Percentiles rank a stretch among this genome's conserved stretches.
Conservation (phyloP, 2,888 invertebrate species). For the Choreutis nemorana region DNA sequence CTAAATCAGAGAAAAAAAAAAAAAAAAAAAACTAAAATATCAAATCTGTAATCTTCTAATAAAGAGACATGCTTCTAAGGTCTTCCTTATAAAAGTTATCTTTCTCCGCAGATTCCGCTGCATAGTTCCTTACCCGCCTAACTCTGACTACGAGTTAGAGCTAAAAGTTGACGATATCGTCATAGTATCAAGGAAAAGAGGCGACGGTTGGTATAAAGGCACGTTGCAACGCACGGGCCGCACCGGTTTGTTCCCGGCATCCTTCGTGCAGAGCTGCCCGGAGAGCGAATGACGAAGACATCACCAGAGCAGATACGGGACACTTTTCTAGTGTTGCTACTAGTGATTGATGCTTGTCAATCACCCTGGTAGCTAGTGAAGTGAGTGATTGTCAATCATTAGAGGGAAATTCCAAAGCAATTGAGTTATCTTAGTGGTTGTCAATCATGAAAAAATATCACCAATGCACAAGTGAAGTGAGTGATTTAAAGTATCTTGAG, state of each 20-base stretch:
- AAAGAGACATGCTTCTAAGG: no score
- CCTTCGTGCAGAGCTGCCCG: constrained; percentile 80
- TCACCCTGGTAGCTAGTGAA: constrained; percentile 5
- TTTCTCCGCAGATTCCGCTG: constrained; percentile 77
- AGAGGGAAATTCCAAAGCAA: constrained; percentile 3
- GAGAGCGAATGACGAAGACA: constrained; percentile 32
- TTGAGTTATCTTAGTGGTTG: constrained; percentile 1
- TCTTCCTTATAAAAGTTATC: no score
- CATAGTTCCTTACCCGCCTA: constrained; percentile 93
- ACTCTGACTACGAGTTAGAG: constrained; percentile 91
- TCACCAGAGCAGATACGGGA: constrained; percentile 5
- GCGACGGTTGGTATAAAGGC: constrained; percentile 96
- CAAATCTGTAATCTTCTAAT: no score
- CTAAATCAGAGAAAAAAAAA: no score
- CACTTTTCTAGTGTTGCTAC: constrained; percentile 6
- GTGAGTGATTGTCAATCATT: constrained; percentile 1
- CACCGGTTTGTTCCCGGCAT: constrained; percentile 94
- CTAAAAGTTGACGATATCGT: constrained; percentile 91
- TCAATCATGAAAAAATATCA: constrained; percentile 1
- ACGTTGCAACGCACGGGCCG: constrained; percentile 89
- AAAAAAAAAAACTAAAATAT: no score
- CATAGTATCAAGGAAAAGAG: constrained; percentile 89
- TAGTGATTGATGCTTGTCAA: constrained; percentile 2
- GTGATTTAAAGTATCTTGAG: no score
- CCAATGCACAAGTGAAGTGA: no score